Evolutionary conservation across 2,888 invertebrate species (phyloP).

Genomic region (Ptilodon capucinus): DNA sequence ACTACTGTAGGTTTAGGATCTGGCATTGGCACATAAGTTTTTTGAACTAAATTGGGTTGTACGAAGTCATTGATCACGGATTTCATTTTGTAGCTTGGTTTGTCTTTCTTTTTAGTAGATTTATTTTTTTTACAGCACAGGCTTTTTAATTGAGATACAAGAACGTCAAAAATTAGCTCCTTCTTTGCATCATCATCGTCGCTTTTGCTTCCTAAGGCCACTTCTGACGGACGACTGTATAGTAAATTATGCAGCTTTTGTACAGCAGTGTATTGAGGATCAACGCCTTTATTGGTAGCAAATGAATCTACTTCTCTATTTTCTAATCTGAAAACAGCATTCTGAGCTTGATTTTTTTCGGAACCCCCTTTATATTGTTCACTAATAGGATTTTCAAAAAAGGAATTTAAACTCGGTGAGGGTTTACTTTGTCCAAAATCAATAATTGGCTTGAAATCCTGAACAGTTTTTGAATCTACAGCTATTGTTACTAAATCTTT

Average conservation of each 20-base stretch:
- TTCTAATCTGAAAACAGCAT: constrained; percentile 57
- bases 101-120: constrained; percentile 25
- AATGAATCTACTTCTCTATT: constrained; percentile 56
- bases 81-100: constrained; percentile 26
- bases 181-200: constrained; percentile 55
- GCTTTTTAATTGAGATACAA: constrained; percentile 66
- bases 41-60: constrained; percentile 17
- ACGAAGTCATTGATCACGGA: constrained; percentile 33
- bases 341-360: constrained; percentile 29
- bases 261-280: constrained; percentile 53
- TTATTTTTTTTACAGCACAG: constrained; percentile 65
- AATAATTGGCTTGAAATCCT: constrained; percentile 7
- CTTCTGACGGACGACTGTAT: constrained; percentile 43
- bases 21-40: constrained; percentile 5
- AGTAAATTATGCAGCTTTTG: constrained; percentile 62
- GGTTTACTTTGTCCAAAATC: constrained; percentile 12
- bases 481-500: constrained; percentile 56
- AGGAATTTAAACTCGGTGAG: constrained; percentile 10
- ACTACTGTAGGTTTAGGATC: constrained; percentile 10
- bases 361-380: constrained; percentile 30
- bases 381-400: constrained; percentile 17
- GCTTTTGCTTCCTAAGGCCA: constrained; percentile 32
- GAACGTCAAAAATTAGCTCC: constrained; percentile 66
- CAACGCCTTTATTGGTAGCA: constrained; percentile 33
- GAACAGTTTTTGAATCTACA: constrained; percentile 26